Evolutionary conservation across 2,113 vertebrate genomes (phyloP), one percentile per base, ranked within the genome.

Genomic region (Myrmecobius fasciatus): DNA sequence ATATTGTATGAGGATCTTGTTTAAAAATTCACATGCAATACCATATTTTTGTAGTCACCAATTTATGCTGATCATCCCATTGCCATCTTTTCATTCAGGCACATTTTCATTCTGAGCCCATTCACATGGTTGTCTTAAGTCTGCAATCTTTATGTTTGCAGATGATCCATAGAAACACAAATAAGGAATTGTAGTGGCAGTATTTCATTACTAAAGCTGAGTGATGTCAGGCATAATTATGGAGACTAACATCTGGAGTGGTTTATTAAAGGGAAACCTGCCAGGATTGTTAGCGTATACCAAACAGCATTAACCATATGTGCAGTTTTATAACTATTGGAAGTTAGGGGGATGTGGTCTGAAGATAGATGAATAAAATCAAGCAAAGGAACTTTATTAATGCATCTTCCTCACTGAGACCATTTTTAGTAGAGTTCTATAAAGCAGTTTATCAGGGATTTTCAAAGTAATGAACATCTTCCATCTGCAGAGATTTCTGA

Each of bases 201-300:
- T 98, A 98, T 98, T 98, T 98, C 97, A 98, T 97, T 98, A 97
- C 97, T 98, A 98, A 98, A 98, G 97, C 98, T 98, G 98, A 98
- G 95, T 94, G 96, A 98, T 98, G 98, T 97, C 98, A 98, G 97
- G 92, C 96, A 9, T 98, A 98, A 99, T 99, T 98, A 98, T 96
- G 31, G 96, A 97, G 96, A 96, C 97, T 97, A 98, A 98, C 98
- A 98, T 98, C 98, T 98, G 98, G 98, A 98, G 97, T 89, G 91
- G 97, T 98, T 98, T 98, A 97, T 98, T 98, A 98, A 98, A 98
- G 97, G 97, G 98, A 98, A 98, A 96, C 96, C 96, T 98, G 98
- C 98, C 98, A 98, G 97, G 96, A 96, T 96, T 97, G 97, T 98
- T 98, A 98, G 95, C 94, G 93, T 97, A 95, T 93, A 98, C 96